Percentiles rank a stretch among this genome's conserved stretches.
These are phyloP conservation scores for Branchinecta sandiegonensis DNA, from an alignment of 2,888 invertebrate genomes.

Conservation along the genomic window DNA sequence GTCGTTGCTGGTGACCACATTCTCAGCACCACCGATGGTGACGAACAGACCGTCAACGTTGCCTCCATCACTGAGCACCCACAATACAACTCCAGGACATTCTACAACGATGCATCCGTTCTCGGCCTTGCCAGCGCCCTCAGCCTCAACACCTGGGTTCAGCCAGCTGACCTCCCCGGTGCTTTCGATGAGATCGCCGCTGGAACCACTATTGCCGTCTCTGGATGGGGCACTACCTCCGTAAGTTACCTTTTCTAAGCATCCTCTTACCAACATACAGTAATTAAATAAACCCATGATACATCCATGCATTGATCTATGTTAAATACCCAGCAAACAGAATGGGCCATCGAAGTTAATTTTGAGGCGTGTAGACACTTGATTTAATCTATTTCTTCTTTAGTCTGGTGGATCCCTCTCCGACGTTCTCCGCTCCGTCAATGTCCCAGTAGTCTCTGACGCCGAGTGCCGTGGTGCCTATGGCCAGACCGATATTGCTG, in stretches of 20 bases:
- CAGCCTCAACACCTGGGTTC: background rate
- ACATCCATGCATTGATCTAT: no score
- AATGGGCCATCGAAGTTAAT: no score
- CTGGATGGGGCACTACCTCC: slow-evolving; percentile 42
- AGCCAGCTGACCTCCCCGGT: background rate
- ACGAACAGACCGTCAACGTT: slow-evolving; percentile 20
- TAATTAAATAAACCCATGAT: no score
- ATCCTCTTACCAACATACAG: no score
- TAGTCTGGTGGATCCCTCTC: slow-evolving; percentile 21
- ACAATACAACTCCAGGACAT: slow-evolving; percentile 19
- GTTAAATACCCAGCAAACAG: no score
- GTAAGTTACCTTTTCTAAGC: background rate
- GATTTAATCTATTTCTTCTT: background rate
- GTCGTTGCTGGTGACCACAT: slow-evolving; percentile 22
- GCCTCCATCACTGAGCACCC: slow-evolving; percentile 18
- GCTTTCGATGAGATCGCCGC: slow-evolving; percentile 24
- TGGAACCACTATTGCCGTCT: slow-evolving; percentile 32
- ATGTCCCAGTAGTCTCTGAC: slow-evolving; percentile 36
- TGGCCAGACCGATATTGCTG: slow-evolving; percentile 36
- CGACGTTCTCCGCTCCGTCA: slow-evolving; percentile 36
- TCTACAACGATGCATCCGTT: slow-evolving; percentile 49
- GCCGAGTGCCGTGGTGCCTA: slow-evolving; percentile 35
- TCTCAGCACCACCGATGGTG: slow-evolving; percentile 17
- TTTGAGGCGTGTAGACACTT: no score
- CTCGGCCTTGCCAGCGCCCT: slow-evolving; percentile 38